Evolutionary conservation across 1,140 invertebrate species (phyloP), one percentile per base, ranked within the genome.

Genomic region (Dysdera silvatica): DNA sequence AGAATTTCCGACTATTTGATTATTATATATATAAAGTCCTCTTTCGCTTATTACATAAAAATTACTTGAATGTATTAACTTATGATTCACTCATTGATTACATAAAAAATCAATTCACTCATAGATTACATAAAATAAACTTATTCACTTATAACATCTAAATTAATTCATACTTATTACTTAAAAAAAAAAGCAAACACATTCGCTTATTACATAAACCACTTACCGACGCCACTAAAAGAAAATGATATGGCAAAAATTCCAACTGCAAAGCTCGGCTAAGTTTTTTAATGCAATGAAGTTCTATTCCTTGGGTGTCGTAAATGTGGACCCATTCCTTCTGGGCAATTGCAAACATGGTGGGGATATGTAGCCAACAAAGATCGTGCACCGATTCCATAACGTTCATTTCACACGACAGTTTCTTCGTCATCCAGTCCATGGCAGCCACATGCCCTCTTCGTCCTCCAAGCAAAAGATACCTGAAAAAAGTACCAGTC

Each of bases 301-400:
- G 71, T 76, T 99, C 96, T 52, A 89, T 89, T 43, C 97, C 97
- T 74, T 91, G 86, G 72, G 95, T 95, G 73, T 99, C 96, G 75
- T 99, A 99, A 65, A 99, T 87, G 71, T 96, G 90, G 0, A 94
- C 85, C 91, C 94, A 99, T 57, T 92, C 83, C 73, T 95, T 96
- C 75, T 99, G 97, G 0, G 95, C 95, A 2, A 88, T 89, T 10
- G 96, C 97, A 80, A 92, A 91, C 91, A 99, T 93, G 20, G 89
- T 95, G 79, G 98, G 94, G 49, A 90, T 80, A 76, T 99, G 96
- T 7, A 99, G 77, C 68, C 68, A 73, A 81, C 78, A 78, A 1
- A 98, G 83, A 81, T 96, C 95, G 74, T 89, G 84, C 40, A 98
- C 82, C 49, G 88, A 87, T 80, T 99, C 96, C 89, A 93, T 95